Evolutionary conservation across 2,888 invertebrate species (phyloP).

Genomic region (Allygus modestus): DNA sequence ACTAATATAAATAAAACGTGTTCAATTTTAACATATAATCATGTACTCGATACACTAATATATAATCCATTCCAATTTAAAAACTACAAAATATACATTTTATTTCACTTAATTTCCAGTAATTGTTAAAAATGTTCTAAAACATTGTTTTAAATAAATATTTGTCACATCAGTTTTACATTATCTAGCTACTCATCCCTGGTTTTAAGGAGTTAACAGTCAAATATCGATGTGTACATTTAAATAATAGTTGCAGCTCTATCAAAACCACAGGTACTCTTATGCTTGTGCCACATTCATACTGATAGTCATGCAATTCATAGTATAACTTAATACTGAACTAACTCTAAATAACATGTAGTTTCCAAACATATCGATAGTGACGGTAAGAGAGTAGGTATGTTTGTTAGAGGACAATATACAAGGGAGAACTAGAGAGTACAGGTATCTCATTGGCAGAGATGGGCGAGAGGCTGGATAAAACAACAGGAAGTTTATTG

Average conservation of each 20-base stretch:
- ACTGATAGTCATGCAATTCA: slow-evolving; percentile 52
- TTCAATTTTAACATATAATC: background rate
- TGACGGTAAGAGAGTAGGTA: background rate
- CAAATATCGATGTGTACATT: background rate
- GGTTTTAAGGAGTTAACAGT: slow-evolving; percentile 14
- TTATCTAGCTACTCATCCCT: background rate
- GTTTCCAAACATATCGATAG: slow-evolving; percentile 3
- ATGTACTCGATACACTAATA: background rate
- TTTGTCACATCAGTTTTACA: background rate
- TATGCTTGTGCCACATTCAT: slow-evolving; percentile 7
- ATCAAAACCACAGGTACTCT: background rate
- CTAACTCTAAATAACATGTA: slow-evolving; percentile 39
- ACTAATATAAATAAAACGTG: no score
- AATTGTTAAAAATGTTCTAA: background rate
- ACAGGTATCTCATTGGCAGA: background rate
- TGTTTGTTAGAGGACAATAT: background rate
- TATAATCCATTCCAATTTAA: background rate
- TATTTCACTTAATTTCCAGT: background rate
- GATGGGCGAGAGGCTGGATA: background rate
- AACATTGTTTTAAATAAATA: background rate
- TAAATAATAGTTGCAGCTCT: slow-evolving; percentile 4
- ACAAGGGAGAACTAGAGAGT: background rate
- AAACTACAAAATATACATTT: slow-evolving; percentile 23
- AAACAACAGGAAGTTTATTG: no score
- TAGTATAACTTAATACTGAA: slow-evolving; percentile 30